A percentile compares a stretch with the other conserved stretches of the same genome.
phyloP scores from a whole-genome alignment of 2,113 vertebrate species.

The Mus spicilegus region DNA sequence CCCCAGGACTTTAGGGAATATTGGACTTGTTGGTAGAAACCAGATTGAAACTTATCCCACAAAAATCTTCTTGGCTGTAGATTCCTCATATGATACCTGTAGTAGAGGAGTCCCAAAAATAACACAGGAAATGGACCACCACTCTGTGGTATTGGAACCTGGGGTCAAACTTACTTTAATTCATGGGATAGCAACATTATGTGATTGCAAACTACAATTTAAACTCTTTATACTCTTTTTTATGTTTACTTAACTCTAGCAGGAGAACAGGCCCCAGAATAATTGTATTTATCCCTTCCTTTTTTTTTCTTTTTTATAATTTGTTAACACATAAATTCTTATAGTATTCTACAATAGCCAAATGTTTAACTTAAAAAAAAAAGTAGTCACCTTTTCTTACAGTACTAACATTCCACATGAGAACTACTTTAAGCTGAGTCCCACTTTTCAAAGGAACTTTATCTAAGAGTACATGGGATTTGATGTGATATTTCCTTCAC shows the following conservation, averaged over 20 bases:
- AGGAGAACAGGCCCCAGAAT: background rate
- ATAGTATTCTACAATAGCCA: background rate
- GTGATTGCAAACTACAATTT: background rate
- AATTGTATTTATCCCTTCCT: background rate
- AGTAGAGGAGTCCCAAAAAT: background rate
- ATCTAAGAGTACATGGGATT: conserved; percentile 43
- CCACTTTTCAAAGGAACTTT: conserved; percentile 35
- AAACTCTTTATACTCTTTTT: background rate
- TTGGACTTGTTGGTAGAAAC: background rate
- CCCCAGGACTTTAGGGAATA: background rate
- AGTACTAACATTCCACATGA: background rate
- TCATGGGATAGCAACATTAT: conserved; percentile 9
- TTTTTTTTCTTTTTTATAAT: background rate
- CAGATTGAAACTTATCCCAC: background rate
- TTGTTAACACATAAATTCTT: background rate
- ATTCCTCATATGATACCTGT: background rate
- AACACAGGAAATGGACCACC: background rate
- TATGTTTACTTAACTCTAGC: background rate
- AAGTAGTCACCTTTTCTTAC: background rate
- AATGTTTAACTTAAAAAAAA: background rate
- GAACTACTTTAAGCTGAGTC: background rate
- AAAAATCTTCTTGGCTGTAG: background rate
- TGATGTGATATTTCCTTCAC: conserved; percentile 10
- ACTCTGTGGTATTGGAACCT: background rate
- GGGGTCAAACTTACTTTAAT: conserved; percentile 38